A percentile compares a stretch with the other conserved stretches of the same genome.
phyloP scores from a whole-genome alignment of 2,113 vertebrate genomes.

The Poeciliopsis occidentalis region DNA sequence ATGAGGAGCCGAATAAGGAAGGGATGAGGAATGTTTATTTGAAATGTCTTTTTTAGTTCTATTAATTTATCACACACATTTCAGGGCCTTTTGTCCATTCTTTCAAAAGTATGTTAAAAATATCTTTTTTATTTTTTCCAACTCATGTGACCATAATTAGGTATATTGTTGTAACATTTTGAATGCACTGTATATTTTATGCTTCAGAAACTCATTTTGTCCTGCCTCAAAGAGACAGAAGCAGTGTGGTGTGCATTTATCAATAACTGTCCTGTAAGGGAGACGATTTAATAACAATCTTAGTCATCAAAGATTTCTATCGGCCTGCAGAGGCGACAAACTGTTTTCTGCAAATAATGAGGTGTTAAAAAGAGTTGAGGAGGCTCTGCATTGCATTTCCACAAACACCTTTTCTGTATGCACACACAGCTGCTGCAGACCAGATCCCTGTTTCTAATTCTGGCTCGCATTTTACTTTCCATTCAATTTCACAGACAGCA shows the following conservation, averaged over 20 bases:
- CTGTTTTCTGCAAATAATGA: constrained; percentile 40
- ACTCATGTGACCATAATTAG: too few relatives aligned
- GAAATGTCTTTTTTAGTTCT: too few relatives aligned
- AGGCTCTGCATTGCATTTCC: constrained; percentile 34
- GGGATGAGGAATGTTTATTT: too few relatives aligned
- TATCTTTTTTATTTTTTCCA: too few relatives aligned
- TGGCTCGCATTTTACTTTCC: constrained; percentile 46
- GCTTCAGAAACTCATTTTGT: background rate
- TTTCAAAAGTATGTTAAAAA: too few relatives aligned
- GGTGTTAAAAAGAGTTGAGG: constrained; percentile 50
- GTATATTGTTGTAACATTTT: background rate
- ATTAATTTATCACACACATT: too few relatives aligned
- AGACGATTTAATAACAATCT: constrained; percentile 17
- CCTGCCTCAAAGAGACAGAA: background rate
- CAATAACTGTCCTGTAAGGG: background rate
- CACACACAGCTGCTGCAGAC: constrained; percentile 17
- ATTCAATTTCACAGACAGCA: constrained; percentile 68
- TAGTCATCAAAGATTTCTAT: constrained; percentile 16
- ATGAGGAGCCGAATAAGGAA: too few relatives aligned
- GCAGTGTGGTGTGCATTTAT: background rate
- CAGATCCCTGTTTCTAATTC: constrained; percentile 53
- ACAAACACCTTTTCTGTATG: constrained; percentile 20
- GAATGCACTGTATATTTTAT: background rate
- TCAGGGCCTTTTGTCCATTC: too few relatives aligned
- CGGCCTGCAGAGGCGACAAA: constrained; percentile 31